A percentile compares a stretch with the other conserved stretches of the same genome.
Conservation (phyloP, 2,888 invertebrate species). For the Drosophila ezoana region DNA sequence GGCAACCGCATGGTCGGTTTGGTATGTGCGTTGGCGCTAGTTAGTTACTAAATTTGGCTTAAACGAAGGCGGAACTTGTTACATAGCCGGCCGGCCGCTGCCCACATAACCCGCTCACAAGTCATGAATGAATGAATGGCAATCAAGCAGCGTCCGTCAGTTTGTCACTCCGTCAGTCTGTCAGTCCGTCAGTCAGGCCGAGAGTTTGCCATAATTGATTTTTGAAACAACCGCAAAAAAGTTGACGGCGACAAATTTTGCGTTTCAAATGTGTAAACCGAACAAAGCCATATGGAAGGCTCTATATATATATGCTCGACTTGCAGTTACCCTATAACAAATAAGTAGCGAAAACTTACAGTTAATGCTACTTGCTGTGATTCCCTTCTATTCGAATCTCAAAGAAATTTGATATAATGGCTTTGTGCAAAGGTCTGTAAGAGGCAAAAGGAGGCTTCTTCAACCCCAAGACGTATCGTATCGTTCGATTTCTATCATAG, state of each 20-base stretch:
- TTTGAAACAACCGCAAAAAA: conserved; percentile 63
- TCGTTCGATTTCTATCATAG: no score
- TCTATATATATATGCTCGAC: background rate
- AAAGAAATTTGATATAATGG: no score
- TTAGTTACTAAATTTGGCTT: conserved; percentile 81
- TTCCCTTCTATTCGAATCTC: background rate
- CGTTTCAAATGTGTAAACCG: conserved; percentile 53
- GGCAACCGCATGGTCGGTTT: background rate
- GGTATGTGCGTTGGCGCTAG: conserved; percentile 67
- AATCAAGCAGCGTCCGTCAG: conserved; percentile 42
- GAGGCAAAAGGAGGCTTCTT: no score
- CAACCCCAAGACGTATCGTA: no score
- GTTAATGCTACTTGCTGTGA: background rate
- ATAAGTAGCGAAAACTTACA: background rate
- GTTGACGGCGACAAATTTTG: conserved; percentile 76
- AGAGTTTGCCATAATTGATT: conserved; percentile 75
- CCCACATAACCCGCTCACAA: conserved; percentile 62
- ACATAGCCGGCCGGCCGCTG: conserved; percentile 75
- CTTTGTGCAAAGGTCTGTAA: no score
- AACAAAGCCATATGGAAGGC: conserved; percentile 2
- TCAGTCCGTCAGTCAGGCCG: conserved; percentile 36
- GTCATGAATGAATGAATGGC: conserved; percentile 63
- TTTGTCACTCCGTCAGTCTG: conserved; percentile 6
- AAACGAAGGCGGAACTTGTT: conserved; percentile 82
- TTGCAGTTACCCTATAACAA: background rate